phyloP scores from a whole-genome alignment of 2,113 vertebrate species.

The Elephas maximus region DNA sequence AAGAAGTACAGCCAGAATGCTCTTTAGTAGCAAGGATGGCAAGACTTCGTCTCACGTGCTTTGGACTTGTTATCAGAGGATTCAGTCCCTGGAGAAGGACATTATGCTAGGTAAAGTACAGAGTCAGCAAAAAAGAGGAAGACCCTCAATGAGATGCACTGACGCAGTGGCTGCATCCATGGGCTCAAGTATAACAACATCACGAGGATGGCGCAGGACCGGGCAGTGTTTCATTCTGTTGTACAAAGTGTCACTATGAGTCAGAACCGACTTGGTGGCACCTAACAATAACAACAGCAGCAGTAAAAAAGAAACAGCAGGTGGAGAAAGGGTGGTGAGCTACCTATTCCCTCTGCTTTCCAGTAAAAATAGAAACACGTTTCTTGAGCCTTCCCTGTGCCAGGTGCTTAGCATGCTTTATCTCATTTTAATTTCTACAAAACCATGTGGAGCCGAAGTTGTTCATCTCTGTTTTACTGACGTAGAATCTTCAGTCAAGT shows the following conservation, averaged over 20 bases:
- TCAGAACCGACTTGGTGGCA: neutral
- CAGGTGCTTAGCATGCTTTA: neutral
- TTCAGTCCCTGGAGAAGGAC: too few relatives aligned
- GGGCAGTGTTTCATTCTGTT: neutral
- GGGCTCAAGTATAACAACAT: neutral
- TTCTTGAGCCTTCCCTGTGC: neutral
- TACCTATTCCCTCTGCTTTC: neutral
- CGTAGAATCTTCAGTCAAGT: neutral
- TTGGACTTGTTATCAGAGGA: too few relatives aligned
- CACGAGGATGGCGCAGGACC: neutral
- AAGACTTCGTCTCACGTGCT: too few relatives aligned
- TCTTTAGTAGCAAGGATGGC: too few relatives aligned
- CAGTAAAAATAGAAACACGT: constrained; percentile 51
- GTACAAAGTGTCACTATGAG: neutral
- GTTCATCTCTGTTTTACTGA: neutral
- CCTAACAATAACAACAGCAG: neutral
- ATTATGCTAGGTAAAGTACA: too few relatives aligned
- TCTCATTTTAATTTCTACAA: neutral
- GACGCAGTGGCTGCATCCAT: too few relatives aligned
- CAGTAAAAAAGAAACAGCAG: neutral
- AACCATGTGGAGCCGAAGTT: accelerated
- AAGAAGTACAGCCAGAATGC: too few relatives aligned
- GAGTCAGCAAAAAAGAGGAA: too few relatives aligned
- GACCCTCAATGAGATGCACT: too few relatives aligned
- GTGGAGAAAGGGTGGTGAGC: neutral